Conservation (phyloP, 2,113 vertebrate genomes). For the Bettongia penicillata region DNA sequence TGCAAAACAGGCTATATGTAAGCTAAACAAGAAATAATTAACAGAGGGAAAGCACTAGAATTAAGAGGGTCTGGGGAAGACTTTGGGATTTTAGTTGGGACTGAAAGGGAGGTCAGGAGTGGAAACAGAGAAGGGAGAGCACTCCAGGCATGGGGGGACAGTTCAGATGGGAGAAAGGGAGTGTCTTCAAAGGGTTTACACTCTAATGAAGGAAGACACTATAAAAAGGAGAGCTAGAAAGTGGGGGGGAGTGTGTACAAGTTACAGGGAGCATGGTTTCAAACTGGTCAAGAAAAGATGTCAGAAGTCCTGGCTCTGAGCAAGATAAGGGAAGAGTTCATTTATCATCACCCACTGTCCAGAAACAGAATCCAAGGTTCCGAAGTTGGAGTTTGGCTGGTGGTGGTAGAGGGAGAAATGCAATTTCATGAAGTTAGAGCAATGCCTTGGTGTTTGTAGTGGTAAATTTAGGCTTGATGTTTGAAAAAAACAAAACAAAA, state of each 20-base stretch:
- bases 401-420: neutral
- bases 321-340: neutral
- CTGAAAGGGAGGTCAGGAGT: too few relatives aligned
- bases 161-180: too few relatives aligned
- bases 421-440: neutral
- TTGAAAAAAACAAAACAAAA: neutral
- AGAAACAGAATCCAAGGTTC: neutral
- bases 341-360: neutral
- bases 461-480: neutral
- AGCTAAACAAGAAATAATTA: too few relatives aligned
- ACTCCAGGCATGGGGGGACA: too few relatives aligned
- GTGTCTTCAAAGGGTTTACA: too few relatives aligned
- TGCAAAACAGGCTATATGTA: too few relatives aligned
- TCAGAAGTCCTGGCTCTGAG: neutral
- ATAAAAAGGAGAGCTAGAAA: neutral
- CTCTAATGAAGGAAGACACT: neutral
- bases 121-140: too few relatives aligned
- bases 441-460: neutral
- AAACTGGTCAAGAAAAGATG: neutral
- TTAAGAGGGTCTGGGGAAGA: too few relatives aligned
- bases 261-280: neutral
- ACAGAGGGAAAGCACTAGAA: too few relatives aligned
- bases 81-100: too few relatives aligned
- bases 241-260: neutral
- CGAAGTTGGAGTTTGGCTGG: neutral